phyloP scores from a whole-genome alignment of 1,140 invertebrate species.

The Drosophila ogumai region DNA sequence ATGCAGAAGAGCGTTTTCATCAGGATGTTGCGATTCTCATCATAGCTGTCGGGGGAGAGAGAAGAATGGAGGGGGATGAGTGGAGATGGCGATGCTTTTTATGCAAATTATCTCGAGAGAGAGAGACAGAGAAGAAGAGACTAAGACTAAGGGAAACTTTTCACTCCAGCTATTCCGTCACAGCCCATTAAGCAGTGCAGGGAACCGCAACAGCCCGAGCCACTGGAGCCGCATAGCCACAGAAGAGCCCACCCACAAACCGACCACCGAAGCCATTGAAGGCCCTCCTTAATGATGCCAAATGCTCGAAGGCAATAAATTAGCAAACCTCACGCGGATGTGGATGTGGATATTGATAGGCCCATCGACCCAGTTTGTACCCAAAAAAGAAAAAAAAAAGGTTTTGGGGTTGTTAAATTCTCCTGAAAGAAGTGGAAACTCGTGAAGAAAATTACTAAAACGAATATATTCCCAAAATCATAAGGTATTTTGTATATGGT shows the following conservation, averaged over 20 bases:
- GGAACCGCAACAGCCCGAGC: conserved; percentile 49
- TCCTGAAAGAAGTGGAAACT: not conserved
- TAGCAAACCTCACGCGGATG: conserved; percentile 61
- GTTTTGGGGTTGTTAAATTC: not conserved
- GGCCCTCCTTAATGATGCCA: conserved; percentile 69
- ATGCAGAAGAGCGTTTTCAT: conserved; percentile 90
- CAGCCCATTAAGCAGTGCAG: conserved; percentile 76
- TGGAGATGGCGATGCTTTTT: conserved; percentile 20
- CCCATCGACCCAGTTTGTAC: conserved; percentile 29
- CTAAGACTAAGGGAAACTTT: conserved; percentile 58
- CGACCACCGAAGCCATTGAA: conserved; percentile 29
- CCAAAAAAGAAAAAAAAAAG: conserved; percentile 4
- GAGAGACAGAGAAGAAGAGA: not conserved
- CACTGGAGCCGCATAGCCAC: conserved; percentile 16
- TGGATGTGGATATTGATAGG: conserved; percentile 39
- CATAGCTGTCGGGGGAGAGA: conserved; percentile 80
- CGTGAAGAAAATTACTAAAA: too few relatives aligned
- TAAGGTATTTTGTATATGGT: not conserved
- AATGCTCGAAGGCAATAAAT: conserved; percentile 75
- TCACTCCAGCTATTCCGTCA: conserved; percentile 74
- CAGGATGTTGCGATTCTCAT: conserved; percentile 85
- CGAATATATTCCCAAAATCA: not conserved
- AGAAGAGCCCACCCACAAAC: conserved; percentile 17
- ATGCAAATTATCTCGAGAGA: conserved; percentile 70
- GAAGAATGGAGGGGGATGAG: not conserved